These are phyloP conservation scores for Cataglyphis hispanica DNA, from an alignment of 1,140 invertebrate species.

Conservation along the genomic window DNA sequence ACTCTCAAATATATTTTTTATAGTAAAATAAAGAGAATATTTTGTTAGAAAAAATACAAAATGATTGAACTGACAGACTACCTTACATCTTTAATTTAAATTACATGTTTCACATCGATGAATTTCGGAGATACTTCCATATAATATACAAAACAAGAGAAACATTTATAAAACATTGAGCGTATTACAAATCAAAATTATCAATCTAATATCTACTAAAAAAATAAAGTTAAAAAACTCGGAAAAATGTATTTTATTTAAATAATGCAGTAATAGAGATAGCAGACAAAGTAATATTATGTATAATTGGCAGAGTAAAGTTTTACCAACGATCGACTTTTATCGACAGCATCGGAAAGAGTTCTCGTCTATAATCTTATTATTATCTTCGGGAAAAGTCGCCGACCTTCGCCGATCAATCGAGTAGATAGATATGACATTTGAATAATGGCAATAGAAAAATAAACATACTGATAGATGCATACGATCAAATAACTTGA, in stretches of 20 bases:
- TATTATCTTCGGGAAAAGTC: slow-evolving; percentile 21
- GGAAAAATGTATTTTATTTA: not conserved
- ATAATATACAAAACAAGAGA: not conserved
- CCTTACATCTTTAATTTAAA: not conserved
- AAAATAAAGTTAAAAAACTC: not conserved
- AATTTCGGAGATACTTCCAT: not conserved
- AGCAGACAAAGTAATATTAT: not conserved
- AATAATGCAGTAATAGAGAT: not conserved
- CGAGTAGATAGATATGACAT: not conserved
- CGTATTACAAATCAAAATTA: not conserved
- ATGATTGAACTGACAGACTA: not conserved
- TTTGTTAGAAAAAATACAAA: not conserved
- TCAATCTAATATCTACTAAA: not conserved
- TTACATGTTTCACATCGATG: not conserved
- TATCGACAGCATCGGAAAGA: slow-evolving; percentile 11
- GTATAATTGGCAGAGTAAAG: slow-evolving; percentile 22
- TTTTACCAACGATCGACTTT: slow-evolving; percentile 4
- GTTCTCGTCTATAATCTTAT: slow-evolving; percentile 16
- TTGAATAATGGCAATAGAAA: not conserved
- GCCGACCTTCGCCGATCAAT: slow-evolving; percentile 11
- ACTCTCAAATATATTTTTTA: not conserved
- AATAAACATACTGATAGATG: slow-evolving; percentile 19
- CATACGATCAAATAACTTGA: not conserved
- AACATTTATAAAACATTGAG: not conserved
- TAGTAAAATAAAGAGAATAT: not conserved